Conservation (phyloP, 2,888 invertebrate species). For the Hedya salicella region DNA sequence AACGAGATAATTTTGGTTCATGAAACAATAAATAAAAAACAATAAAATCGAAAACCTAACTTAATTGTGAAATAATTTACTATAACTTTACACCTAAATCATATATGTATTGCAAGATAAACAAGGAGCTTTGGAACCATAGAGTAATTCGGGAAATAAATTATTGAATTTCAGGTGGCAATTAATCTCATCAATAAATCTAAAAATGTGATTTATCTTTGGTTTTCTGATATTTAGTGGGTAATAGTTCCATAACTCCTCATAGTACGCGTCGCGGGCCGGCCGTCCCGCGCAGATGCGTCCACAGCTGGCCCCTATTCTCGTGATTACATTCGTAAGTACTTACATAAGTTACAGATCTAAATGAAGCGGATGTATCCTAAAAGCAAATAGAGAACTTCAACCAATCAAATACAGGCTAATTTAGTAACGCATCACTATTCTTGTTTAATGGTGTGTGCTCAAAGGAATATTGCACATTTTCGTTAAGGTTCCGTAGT, state of each 20-base stretch:
- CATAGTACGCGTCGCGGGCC: conserved; percentile 54
- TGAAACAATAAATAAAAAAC: conserved; percentile 79
- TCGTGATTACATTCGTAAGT: conserved; percentile 71
- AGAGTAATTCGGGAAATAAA: conserved; percentile 70
- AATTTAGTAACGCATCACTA: conserved; percentile 42
- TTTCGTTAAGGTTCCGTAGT: conserved; percentile 52
- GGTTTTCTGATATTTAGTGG: conserved; percentile 72
- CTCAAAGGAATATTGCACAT: conserved; percentile 52
- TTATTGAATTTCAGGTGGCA: conserved; percentile 68
- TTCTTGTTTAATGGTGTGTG: conserved; percentile 37
- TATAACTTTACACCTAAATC: conserved; percentile 81
- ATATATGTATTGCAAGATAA: conserved; percentile 82
- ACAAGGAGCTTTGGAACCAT: conserved; percentile 83
- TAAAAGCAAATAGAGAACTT: conserved; percentile 79
- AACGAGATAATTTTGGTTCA: conserved; percentile 77
- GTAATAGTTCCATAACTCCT: conserved; percentile 82
- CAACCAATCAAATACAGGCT: conserved; percentile 60
- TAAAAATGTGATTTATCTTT: conserved; percentile 82
- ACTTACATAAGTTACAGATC: conserved; percentile 84
- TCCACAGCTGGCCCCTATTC: conserved; percentile 42
- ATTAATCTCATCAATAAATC: conserved; percentile 75
- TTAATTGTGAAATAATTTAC: conserved; percentile 84
- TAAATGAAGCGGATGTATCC: conserved; percentile 80
- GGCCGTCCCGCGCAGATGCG: conserved; percentile 45
- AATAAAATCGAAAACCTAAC: conserved; percentile 79